Percentiles rank a stretch among this genome's conserved stretches.
Evolutionary conservation across 1,140 invertebrate species (phyloP).

Genomic region (Tenebrio molitor): DNA sequence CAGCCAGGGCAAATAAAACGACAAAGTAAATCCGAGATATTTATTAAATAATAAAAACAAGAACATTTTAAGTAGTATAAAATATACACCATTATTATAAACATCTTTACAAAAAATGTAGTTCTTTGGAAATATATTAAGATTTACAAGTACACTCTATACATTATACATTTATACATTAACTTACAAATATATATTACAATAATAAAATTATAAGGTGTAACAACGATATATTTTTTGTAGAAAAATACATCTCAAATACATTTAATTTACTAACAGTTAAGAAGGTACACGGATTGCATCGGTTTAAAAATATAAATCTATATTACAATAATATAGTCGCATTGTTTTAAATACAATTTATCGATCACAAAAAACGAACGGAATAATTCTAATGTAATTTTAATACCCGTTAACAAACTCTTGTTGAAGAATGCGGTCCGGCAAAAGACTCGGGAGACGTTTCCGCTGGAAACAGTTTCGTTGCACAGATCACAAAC

Average conservation of each 20-base stretch:
- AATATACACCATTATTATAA: conserved; percentile 59
- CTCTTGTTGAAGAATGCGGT: conserved; percentile 25
- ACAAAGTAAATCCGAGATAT: conserved; percentile 49
- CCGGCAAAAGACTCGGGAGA: neutral
- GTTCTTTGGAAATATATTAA: conserved; percentile 63
- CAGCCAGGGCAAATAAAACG: conserved; percentile 4
- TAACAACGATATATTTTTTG: conserved; percentile 62
- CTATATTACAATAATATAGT: conserved; percentile 47
- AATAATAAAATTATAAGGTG: conserved; percentile 61
- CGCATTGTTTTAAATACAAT: conserved; percentile 59
- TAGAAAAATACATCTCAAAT: conserved; percentile 60
- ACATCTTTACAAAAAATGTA: conserved; percentile 59
- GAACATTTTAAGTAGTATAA: conserved; percentile 62
- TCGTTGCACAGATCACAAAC: conserved; percentile 47
- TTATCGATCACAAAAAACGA: conserved; percentile 62
- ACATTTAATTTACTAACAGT: conserved; percentile 51
- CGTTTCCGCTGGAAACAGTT: neutral
- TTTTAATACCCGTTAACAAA: conserved; percentile 64
- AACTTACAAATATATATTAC: conserved; percentile 58
- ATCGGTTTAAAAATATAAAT: conserved; percentile 54
- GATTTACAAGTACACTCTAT: conserved; percentile 60
- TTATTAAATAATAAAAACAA: conserved; percentile 63
- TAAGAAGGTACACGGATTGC: conserved; percentile 60
- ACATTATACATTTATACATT: conserved; percentile 59
- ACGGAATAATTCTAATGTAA: conserved; percentile 64